Percentiles rank a stretch among this genome's conserved stretches.
Evolutionary conservation across 2,797 vertebrate genomes (phyloP).

Genomic region (Mus caroli): DNA sequence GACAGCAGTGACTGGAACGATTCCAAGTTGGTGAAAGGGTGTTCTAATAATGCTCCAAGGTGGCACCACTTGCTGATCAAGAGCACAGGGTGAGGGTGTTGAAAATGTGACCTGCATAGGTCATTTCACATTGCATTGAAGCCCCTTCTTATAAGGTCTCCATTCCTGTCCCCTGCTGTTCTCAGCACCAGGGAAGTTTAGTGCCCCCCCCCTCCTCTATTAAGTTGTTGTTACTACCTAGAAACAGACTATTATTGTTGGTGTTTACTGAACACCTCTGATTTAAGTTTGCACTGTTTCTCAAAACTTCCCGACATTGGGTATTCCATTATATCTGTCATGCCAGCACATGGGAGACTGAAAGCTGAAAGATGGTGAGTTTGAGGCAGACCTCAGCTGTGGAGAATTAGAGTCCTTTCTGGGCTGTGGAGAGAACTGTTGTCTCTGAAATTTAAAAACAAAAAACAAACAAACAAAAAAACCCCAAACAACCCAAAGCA

Average conservation of each 20-base stretch:
- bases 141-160: slow-evolving; percentile 73
- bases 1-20: slow-evolving; percentile 86
- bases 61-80: slow-evolving; percentile 84
- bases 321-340: not conserved
- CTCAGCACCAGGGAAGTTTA: slow-evolving; percentile 18
- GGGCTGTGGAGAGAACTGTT: not conserved
- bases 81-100: slow-evolving; percentile 83
- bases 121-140: slow-evolving; percentile 65
- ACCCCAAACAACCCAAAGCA: not conserved
- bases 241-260: slow-evolving; percentile 53
- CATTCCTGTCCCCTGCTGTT: slow-evolving; percentile 64
- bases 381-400: not conserved
- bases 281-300: slow-evolving; percentile 47
- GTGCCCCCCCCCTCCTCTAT: not conserved
- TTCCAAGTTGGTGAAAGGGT: slow-evolving; percentile 86
- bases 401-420: not conserved
- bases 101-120: slow-evolving; percentile 84
- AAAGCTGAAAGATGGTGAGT: not conserved
- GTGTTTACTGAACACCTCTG: not conserved
- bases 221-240: not conserved
- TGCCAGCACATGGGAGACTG: not conserved
- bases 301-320: not conserved
- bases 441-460: not conserved
- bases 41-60: slow-evolving; percentile 86
- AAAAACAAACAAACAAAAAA: not conserved